A percentile compares a stretch with the other conserved stretches of the same genome.
Conservation (phyloP, 2,113 vertebrate genomes). For the Mohoua ochrocephala region DNA sequence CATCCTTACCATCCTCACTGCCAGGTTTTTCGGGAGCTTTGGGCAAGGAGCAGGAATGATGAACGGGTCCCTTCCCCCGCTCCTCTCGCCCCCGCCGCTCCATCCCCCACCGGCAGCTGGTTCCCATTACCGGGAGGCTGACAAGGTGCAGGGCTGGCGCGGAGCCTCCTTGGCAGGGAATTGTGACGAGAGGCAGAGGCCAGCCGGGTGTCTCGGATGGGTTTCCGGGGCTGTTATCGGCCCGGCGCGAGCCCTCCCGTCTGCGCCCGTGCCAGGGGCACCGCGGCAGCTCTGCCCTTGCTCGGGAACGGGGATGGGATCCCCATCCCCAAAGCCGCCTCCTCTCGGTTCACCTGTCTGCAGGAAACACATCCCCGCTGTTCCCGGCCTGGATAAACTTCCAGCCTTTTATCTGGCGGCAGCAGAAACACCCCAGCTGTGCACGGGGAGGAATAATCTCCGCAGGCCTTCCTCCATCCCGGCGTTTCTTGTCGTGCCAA, state of each 20-base stretch:
- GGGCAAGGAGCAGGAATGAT: not conserved
- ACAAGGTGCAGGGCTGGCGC: slow-evolving; percentile 71
- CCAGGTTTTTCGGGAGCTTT: not conserved
- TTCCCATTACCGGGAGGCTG: slow-evolving; percentile 66
- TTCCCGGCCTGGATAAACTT: not conserved
- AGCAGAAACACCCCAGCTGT: not conserved
- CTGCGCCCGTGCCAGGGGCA: not conserved
- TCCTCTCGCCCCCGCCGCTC: too few species aligned
- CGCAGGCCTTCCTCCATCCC: not conserved
- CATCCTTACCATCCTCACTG: fast-evolving
- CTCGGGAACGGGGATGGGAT: not conserved
- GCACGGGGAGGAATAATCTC: not conserved
- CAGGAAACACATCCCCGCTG: not conserved
- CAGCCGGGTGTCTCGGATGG: slow-evolving; percentile 65
- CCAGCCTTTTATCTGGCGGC: not conserved
- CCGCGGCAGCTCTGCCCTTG: not conserved
- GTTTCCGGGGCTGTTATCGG: slow-evolving; percentile 73
- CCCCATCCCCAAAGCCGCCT: fast-evolving
- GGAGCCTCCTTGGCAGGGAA: slow-evolving; percentile 72
- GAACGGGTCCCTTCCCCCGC: not conserved
- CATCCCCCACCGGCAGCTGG: slow-evolving; percentile 61
- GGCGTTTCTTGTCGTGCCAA: not conserved
- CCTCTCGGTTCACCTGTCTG: not conserved
- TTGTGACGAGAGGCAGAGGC: slow-evolving; percentile 71
- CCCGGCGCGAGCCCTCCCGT: not conserved